A percentile compares a stretch with the other conserved stretches of the same genome.
These are phyloP conservation scores for Heterodera carotae DNA, from an alignment of 1,140 invertebrate species.

Conservation along the genomic window DNA sequence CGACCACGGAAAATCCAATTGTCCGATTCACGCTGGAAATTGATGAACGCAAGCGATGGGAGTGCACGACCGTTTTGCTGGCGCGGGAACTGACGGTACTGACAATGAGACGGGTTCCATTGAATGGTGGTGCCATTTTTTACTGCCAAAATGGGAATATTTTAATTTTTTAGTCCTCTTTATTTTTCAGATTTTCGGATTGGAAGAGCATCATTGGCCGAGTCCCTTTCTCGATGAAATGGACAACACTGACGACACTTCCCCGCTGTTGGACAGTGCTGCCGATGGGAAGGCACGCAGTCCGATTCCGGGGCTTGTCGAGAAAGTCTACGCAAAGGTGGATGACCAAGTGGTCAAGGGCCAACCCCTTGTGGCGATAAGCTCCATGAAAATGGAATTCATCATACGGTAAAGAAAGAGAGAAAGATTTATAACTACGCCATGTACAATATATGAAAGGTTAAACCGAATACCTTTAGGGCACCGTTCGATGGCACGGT, in stretches of 20 bases:
- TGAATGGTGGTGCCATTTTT: too few species aligned
- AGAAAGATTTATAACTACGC: background rate
- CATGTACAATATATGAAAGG: background rate
- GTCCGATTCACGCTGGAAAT: conserved; percentile 29
- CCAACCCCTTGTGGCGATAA: conserved; percentile 83
- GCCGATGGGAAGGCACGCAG: conserved; percentile 70
- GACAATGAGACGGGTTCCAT: background rate
- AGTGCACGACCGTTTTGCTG: conserved; percentile 30
- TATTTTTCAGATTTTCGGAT: conserved; percentile 42
- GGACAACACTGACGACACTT: conserved; percentile 40
- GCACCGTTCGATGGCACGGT: conserved; percentile 55
- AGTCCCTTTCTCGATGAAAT: background rate
- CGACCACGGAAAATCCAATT: background rate
- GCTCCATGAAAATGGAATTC: conserved; percentile 99
- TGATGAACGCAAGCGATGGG: conserved; percentile 23
- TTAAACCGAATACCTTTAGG: conserved; percentile 31
- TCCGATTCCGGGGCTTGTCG: conserved; percentile 92
- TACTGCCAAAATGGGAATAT: conserved; percentile 26
- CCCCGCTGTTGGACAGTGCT: conserved; percentile 66
- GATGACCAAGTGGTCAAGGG: conserved; percentile 80
- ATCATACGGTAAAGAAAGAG: conserved; percentile 49
- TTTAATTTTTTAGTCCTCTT: background rate
- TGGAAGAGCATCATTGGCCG: conserved; percentile 33
- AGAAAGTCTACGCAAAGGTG: conserved; percentile 80
- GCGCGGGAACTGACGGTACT: conserved; percentile 24